Conservation (phyloP, 2,797 vertebrate species). For the Oceanodroma leucorhoa region DNA sequence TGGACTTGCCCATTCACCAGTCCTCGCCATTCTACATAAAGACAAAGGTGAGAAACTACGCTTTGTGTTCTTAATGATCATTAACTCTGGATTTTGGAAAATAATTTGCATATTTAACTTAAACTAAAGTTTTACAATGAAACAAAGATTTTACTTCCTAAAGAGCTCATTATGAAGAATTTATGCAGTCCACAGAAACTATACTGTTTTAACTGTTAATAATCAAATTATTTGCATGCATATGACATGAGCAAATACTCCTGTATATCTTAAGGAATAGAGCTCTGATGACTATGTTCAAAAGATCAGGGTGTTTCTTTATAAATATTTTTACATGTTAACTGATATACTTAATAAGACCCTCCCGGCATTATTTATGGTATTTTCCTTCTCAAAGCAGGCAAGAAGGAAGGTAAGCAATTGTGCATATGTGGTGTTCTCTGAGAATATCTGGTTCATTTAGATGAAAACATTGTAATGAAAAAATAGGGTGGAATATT, state of each 20-base stretch:
- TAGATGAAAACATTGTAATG: not conserved
- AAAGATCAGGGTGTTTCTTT: not conserved
- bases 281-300: not conserved
- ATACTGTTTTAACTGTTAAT: not conserved
- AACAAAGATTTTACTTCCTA: not conserved
- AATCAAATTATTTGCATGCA: not conserved
- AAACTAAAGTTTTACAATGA: not conserved
- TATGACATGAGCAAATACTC: not conserved
- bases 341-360: not conserved
- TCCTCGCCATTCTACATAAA: constrained; percentile 84
- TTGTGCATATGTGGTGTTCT: not conserved
- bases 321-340: not conserved
- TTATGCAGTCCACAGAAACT: not conserved
- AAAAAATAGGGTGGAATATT: not conserved
- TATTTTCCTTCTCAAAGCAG: not conserved
- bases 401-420: not conserved
- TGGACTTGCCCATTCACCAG: constrained; percentile 86
- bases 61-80: not conserved
- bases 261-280: not conserved
- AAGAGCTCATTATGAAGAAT: not conserved
- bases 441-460: not conserved
- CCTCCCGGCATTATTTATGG: accelerated
- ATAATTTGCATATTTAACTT: not conserved
- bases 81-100: not conserved
- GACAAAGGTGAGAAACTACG: constrained; percentile 86